Percentiles rank a stretch among this genome's conserved stretches.
Conservation (phyloP, 1,140 invertebrate species). For the Diploscapter pachys region DNA sequence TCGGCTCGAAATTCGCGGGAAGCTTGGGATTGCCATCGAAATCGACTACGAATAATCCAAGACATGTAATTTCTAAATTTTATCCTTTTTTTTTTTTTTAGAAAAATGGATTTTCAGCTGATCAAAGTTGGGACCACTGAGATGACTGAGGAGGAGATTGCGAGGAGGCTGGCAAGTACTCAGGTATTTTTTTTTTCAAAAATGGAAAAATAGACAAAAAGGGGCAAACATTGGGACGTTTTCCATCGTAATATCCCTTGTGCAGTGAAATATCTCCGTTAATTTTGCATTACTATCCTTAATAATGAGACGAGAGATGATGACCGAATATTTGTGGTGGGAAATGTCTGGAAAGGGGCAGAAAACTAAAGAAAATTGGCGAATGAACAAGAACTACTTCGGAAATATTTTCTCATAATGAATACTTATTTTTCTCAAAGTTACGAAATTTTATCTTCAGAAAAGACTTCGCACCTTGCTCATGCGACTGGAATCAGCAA, state of each 20-base stretch:
- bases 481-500: constrained; percentile 36
- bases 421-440: constrained; percentile 31
- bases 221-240: too few species aligned
- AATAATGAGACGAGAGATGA: too few species aligned
- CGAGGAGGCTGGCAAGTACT: constrained; percentile 13
- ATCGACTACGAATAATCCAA: constrained; percentile 39
- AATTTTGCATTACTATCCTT: too few species aligned
- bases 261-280: too few species aligned
- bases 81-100: constrained; percentile 20
- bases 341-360: too few species aligned
- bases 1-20: constrained; percentile 44
- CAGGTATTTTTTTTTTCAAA: too few species aligned
- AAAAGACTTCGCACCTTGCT: constrained; percentile 30
- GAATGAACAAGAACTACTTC: too few species aligned
- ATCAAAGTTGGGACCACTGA: constrained; percentile 16
- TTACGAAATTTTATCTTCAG: constrained; percentile 28
- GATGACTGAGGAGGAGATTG: constrained; percentile 8
- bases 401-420: constrained; percentile 8
- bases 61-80: constrained; percentile 38
- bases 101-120: constrained; percentile 30
- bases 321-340: too few species aligned
- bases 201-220: too few species aligned
- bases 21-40: constrained; percentile 46
- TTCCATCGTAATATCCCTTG: too few species aligned
- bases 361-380: too few species aligned